Evolutionary conservation across 2,888 invertebrate genomes (phyloP), one percentile per base, ranked within the genome.

Genomic region (Bimastos eiseni): DNA sequence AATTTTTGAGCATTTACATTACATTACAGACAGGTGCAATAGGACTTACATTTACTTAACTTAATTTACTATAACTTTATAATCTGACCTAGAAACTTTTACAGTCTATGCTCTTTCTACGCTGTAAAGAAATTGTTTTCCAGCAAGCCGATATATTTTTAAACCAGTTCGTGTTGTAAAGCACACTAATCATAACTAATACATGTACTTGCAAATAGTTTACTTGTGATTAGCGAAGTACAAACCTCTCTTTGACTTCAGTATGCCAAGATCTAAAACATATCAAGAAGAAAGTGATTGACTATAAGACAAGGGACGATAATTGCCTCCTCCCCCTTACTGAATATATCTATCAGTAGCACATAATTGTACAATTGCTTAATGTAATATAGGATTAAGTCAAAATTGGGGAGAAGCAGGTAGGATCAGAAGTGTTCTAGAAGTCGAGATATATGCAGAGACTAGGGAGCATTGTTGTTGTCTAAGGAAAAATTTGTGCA

Each of bases 221-320:
- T 70, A 70, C 70, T 70, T 8, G 70, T 70, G n/a, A 70, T 8
- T n/a, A 70, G 70, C 70, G n/a, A 86, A 8, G 86, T 86, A 24
- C 86, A 86, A 86, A 86, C 86, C 86, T 86, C 34, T 86, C 86
- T 86, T 86, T 36, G 37, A 37, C 37, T 86, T 86, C 37, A 86
- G 37, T 24, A 86, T 86, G 34, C 36, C 36, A 24, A 86, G 86
- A 86, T 86, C 86, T 86, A 24, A 30, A 70, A 70, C n/a, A 86
- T 36, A 86, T 34, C 86, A 34, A 86, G 36, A 34, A 86, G 37
- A 34, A 37, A 70, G 70, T 24, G 11, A n/a, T 70, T n/a, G 30
- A 70, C n/a, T n/a, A 5, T 11, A n/a, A 70, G 11, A 2, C 17
- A 70, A 70, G 70, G 4, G 30, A 70, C 30, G 30, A 70, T 49